Evolutionary conservation across 2,113 vertebrate genomes (phyloP), one percentile per base, ranked within the genome.

Genomic region (Paratilapia polleni): DNA sequence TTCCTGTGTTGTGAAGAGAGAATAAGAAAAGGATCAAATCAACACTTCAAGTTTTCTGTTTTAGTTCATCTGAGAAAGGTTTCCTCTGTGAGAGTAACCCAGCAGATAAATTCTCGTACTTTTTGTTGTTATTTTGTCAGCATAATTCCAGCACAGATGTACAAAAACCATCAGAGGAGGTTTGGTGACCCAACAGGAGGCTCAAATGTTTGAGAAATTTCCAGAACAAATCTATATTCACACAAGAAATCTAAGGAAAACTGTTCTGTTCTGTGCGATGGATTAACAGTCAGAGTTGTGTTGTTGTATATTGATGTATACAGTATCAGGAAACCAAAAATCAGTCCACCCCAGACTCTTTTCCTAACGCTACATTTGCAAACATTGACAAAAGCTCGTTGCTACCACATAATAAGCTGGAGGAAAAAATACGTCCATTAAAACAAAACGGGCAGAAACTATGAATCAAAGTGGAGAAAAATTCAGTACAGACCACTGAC

Each of bases 161-260:
- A 70, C 3, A 1, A 49, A 43, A 73, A 73, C 66, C 66, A 73
- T 73, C 66, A 73, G 66, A 73, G 66, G 66, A 73, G 66, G 49
- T 73, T 73, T 31, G 43, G 43, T 31, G 66, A 43, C 66, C 66
- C 49, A 31, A 73, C 24, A 73, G 43, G 66, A 73, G 28, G 43
- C 43, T 73, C 43, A 73, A 17, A 28, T 73, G 43, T 73, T 73
- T 52, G 66, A 73, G 43, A 73, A 28, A 10, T 70, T 70, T 70
- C 49, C 24, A 52, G 52, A 70, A 24, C 49, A 52, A 70, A 70
- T 31, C 43, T 24, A 70, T 70, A 49, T 49, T 52, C 66, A 70
- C 43, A 52, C 24, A 70, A 70, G 11, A 49, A 41, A 70, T 28
- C 24, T 52, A 70, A 73, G 24, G 52, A 73, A 31, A 52, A 52